Evolutionary conservation across 35 echinoderm and acorn worm species (phyloP), one percentile per base, ranked within the genome.

Genomic region (Amphiura filiformis): DNA sequence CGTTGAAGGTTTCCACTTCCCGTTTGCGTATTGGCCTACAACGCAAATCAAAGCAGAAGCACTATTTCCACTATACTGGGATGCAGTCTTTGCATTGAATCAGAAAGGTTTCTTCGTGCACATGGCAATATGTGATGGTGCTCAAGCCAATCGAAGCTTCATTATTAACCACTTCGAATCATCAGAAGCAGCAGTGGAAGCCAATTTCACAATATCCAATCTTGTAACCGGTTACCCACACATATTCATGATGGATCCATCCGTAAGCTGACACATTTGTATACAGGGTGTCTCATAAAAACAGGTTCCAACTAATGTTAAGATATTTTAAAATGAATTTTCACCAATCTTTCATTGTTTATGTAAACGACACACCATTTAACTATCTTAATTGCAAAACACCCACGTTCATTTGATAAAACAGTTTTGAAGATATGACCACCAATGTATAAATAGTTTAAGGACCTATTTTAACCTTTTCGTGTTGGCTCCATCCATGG

Each of bases 221-320:
- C 61, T 30, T 2, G 28, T 70, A 2, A 70, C 61, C 26, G 61
- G 61, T 13, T 3, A 18, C 9, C 61, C 61, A 13, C 61, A 70
- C 26, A n/a, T 30, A n/a, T 70, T 70, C 26, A 70, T 70, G 61
- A 70, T 70, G 61, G 61, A 70, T 70, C 61, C 61, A 70, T 70
- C 61, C 7, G 61, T 70, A 30, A 15, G 61, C 17, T 11, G 7
- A 52, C 44, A 52, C 7, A 52, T 52, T 52, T n/a, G n/a, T n/a
- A n/a, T n/a, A n/a, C n/a, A n/a, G n/a, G n/a, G n/a, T n/a, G n/a
- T n/a, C n/a, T n/a, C n/a, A n/a, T n/a, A n/a, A n/a, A n/a, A n/a
- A n/a, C n/a, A n/a, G n/a, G n/a, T n/a, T n/a, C n/a, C n/a, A n/a
- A n/a, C n/a, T n/a, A n/a, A n/a, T n/a, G n/a, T n/a, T n/a, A n/a